Conservation (phyloP, 2,113 vertebrate genomes). For the Nerophis lumbriciformis region DNA sequence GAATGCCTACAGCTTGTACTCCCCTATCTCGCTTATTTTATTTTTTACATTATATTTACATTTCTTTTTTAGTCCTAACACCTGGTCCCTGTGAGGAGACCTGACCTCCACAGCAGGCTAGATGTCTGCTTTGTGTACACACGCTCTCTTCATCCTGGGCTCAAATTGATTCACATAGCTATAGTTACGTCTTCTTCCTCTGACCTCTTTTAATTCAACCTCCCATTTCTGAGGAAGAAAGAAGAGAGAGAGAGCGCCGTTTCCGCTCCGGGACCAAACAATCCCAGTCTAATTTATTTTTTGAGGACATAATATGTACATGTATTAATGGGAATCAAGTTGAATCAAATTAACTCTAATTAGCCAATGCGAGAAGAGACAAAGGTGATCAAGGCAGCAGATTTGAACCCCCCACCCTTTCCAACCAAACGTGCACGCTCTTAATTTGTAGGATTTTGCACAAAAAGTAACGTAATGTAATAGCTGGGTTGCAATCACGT, state of each 20-base stretch:
- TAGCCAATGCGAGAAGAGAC: conserved; percentile 68
- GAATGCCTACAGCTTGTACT: conserved; percentile 52
- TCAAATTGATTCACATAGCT: conserved; percentile 68
- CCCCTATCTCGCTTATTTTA: conserved; percentile 4
- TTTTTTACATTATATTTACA: background rate
- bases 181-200: conserved; percentile 60
- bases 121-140: conserved; percentile 45
- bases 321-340: conserved; percentile 71
- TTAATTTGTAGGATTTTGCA: no score
- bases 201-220: conserved; percentile 75
- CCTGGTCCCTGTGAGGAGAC: conserved; percentile 39
- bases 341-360: conserved; percentile 78
- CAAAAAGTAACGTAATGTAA: no score
- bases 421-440: no score
- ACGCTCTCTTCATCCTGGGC: conserved; percentile 7
- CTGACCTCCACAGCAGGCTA: conserved; percentile 51
- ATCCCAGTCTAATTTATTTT: conserved; percentile 80
- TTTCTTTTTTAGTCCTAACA: conserved; percentile 29
- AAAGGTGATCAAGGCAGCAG: conserved; percentile 15
- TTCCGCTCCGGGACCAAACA: conserved; percentile 76
- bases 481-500: no score
- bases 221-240: conserved; percentile 33
- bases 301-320: conserved; percentile 76
- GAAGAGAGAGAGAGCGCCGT: conserved; percentile 34
- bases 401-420: no score